These are phyloP conservation scores for Gambusia affinis DNA, from an alignment of 2,113 vertebrate species.

Conservation along the genomic window DNA sequence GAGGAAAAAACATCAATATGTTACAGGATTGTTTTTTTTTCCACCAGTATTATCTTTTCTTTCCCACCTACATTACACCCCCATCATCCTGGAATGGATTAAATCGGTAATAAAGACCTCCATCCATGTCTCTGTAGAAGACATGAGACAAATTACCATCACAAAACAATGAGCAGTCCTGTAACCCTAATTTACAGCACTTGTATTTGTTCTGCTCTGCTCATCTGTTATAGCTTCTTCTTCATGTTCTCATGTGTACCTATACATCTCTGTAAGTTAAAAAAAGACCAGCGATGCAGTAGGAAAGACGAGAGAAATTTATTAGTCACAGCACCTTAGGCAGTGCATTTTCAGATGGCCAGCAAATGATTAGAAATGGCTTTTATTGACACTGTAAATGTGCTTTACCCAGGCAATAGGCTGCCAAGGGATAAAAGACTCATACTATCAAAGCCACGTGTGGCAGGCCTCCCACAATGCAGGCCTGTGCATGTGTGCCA, in stretches of 20 bases:
- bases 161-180: conserved; percentile 35
- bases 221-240: conserved; percentile 19
- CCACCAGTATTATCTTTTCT: conserved; percentile 54
- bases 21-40: conserved; percentile 38
- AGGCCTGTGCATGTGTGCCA: conserved; percentile 34
- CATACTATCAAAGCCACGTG: conserved; percentile 69
- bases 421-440: conserved; percentile 75
- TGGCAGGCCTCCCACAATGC: conserved; percentile 63
- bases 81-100: conserved; percentile 60
- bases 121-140: conserved; percentile 53
- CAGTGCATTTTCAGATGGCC: conserved; percentile 62
- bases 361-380: conserved; percentile 76
- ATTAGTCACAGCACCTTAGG: conserved; percentile 66
- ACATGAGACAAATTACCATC: conserved; percentile 57
- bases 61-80: conserved; percentile 67
- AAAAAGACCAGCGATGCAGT: conserved; percentile 18
- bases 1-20: conserved; percentile 70
- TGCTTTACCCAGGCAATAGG: conserved; percentile 68
- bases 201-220: conserved; percentile 37
- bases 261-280: conserved; percentile 8
- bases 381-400: conserved; percentile 83
- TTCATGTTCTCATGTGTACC: conserved; percentile 1
- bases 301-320: conserved; percentile 46
- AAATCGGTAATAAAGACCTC: conserved; percentile 63
- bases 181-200: conserved; percentile 43